Percentiles rank a stretch among this genome's conserved stretches.
These are phyloP conservation scores for Gymnobelideus leadbeateri DNA, from an alignment of 2,113 vertebrate genomes.

Conservation along the genomic window DNA sequence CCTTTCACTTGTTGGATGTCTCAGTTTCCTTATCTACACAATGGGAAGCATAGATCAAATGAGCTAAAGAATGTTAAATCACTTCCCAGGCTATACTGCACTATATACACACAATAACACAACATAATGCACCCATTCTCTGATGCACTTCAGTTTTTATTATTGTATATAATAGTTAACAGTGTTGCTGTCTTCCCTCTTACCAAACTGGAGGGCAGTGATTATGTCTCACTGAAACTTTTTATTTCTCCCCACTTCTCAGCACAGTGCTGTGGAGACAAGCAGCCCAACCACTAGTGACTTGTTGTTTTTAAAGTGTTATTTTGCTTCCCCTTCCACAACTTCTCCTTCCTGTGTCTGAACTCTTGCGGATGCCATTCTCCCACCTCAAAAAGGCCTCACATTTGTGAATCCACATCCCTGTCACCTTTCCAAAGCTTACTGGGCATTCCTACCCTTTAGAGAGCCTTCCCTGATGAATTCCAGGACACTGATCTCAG, in stretches of 20 bases:
- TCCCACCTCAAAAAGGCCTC: conserved; percentile 38
- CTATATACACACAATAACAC: background rate
- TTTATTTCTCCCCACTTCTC: background rate
- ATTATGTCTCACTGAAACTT: background rate
- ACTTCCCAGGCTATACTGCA: background rate
- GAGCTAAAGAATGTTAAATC: background rate
- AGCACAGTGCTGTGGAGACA: background rate
- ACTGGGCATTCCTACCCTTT: background rate
- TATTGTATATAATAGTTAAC: background rate
- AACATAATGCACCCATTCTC: background rate
- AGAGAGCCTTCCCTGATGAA: conserved; percentile 44
- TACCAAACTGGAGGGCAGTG: background rate
- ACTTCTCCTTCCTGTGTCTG: conserved; percentile 27
- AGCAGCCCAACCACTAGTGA: background rate
- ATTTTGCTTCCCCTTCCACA: conserved; percentile 46
- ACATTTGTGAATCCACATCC: conserved; percentile 14
- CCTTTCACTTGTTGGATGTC: background rate
- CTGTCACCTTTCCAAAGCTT: background rate
- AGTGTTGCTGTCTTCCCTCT: background rate
- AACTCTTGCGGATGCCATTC: background rate
- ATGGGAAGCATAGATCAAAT: background rate
- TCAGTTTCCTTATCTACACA: background rate
- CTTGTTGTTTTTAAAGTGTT: background rate
- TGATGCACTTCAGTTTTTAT: background rate
- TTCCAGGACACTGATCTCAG: conserved; percentile 7